A percentile compares a stretch with the other conserved stretches of the same genome.
phyloP scores from a whole-genome alignment of 1,140 invertebrate genomes.

The Myzus persicae region DNA sequence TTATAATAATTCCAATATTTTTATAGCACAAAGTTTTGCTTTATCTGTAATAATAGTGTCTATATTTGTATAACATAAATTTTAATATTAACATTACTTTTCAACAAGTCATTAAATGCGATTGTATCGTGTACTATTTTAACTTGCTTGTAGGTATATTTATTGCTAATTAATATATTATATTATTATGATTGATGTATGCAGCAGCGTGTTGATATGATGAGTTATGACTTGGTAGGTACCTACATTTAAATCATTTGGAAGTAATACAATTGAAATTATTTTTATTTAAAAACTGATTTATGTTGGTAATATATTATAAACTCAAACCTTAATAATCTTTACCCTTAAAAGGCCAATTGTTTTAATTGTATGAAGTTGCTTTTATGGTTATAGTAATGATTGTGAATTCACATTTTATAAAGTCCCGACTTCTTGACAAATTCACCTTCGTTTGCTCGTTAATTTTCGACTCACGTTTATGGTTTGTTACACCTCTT shows the following conservation, averaged over 20 bases:
- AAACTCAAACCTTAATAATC: neutral
- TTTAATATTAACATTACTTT: too few relatives aligned
- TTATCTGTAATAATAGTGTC: neutral
- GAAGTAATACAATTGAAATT: neutral
- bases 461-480: constrained; percentile 37
- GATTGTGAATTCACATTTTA: constrained; percentile 1
- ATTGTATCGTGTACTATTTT: neutral
- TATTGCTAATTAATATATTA: neutral
- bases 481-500: constrained; percentile 32
- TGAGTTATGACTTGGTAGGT: neutral
- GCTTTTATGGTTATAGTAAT: constrained; percentile 11
- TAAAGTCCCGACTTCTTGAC: constrained; percentile 29
- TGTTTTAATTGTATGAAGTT: constrained; percentile 1
- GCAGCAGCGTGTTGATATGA: neutral
- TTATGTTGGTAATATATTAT: constrained; percentile 23
- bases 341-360: neutral
- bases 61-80: too few relatives aligned
- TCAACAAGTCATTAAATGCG: too few relatives aligned
- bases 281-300: constrained; percentile 11
- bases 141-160: neutral
- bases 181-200: neutral
- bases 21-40: neutral
- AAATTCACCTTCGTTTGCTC: constrained; percentile 12
- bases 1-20: neutral
- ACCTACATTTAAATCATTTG: neutral